Evolutionary conservation across 2,888 invertebrate genomes (phyloP), one percentile per base, ranked within the genome.

Genomic region (Leptinotarsa tumamoca): DNA sequence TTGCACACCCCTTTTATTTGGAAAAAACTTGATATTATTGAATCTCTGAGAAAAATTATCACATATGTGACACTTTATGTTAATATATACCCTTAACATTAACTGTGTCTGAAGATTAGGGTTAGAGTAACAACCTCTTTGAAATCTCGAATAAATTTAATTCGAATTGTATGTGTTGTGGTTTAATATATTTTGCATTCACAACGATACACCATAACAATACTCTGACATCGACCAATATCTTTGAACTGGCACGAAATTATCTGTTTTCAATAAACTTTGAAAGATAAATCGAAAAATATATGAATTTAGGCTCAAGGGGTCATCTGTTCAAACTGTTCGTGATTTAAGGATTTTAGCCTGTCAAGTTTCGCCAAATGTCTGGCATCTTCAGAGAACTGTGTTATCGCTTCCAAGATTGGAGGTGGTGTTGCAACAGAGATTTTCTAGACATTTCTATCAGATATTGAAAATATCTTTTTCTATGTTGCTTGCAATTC

Each of bases 11-110:
- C 33, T 21, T 70, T 23, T 58, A 61, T 58, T 61, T 56, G 17
- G 33, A 63, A 27, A 43, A 43, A 49, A 70, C 70, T 50, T 68
- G 54, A 52, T 27, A 68, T 23, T 52, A n/a, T 21, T 58, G 58
- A 58, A 58, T 69, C 69, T 49, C 49, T 58, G 58, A 70, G 58
- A 70, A 70, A 58, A 70, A 68, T 68, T 63, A 63, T 63, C 63
- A 63, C 63, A 63, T 63, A 14, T 21, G 58, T 58, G 58, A 58
- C n/a, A n/a, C n/a, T 21, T 14, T 63, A 63, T 63, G 63, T 63
- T 33, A 63, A 63, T 63, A 61, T 27, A 27, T 61, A 56, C 58
- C 18, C n/a, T 21, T 58, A 13, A 58, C 52, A 58, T 23, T 58
- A 18, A 14, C n/a, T 18, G 13, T 14, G 18, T n/a, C 43, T 43